Evolutionary conservation across 1,140 invertebrate genomes (phyloP).

Genomic region (Hycleus phaleratus): DNA sequence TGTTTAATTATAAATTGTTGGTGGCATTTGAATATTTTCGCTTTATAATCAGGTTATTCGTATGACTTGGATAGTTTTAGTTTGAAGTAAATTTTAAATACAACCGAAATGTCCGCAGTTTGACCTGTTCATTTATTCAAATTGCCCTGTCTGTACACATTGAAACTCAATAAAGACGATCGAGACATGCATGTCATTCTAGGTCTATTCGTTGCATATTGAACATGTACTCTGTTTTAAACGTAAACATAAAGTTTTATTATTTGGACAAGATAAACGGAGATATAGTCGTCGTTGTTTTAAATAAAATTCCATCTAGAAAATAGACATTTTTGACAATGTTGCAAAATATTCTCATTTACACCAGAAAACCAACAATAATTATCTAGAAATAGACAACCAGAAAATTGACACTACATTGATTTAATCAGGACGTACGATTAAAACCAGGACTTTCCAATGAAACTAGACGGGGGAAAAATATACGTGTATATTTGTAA

Average conservation of each 20-base stretch:
- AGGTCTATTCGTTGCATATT: conserved; percentile 5
- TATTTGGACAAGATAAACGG: conserved; percentile 1
- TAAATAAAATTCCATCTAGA: no score
- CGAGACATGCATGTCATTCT: conserved; percentile 21
- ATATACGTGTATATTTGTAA: no score
- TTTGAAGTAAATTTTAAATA: conserved; percentile 21
- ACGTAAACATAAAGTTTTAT: conserved; percentile 2
- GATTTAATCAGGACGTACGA: no score
- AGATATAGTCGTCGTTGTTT: no score
- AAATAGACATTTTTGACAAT: no score
- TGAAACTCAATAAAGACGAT: conserved; percentile 28
- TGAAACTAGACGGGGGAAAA: no score
- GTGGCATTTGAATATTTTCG: background rate
- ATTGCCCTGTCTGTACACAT: conserved; percentile 21
- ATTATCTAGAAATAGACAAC: no score
- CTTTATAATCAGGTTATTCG: conserved; percentile 24
- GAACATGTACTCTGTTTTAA: conserved; percentile 1
- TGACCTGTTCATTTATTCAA: conserved; percentile 24
- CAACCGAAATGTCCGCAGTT: conserved; percentile 21
- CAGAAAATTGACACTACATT: no score
- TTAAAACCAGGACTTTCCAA: no score
- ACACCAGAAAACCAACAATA: no score
- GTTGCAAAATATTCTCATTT: no score
- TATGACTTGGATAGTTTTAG: conserved; percentile 17
- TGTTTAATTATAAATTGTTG: no score